phyloP scores from a whole-genome alignment of 1,140 invertebrate genomes.

The Drosophila suzukii region DNA sequence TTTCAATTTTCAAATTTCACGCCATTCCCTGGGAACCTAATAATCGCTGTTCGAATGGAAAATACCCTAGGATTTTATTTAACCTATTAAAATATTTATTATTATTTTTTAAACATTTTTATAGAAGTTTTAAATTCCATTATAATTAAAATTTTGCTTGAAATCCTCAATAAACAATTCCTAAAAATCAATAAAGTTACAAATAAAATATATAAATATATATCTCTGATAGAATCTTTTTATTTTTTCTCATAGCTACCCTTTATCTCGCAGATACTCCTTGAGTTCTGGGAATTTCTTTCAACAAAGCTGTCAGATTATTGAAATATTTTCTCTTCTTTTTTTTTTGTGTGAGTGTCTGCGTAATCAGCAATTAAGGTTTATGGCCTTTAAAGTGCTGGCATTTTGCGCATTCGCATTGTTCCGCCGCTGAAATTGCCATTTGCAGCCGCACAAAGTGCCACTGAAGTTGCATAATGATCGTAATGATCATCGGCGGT shows the following conservation, averaged over 20 bases:
- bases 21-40: neutral
- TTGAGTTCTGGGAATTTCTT: neutral
- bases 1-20: slow-evolving; percentile 75
- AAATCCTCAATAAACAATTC: too few relatives aligned
- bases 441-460: slow-evolving; percentile 10
- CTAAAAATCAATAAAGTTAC: too few relatives aligned
- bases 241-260: too few relatives aligned
- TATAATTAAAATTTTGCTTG: too few relatives aligned
- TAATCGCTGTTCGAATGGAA: neutral
- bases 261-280: too few relatives aligned
- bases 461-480: slow-evolving; percentile 15
- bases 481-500: slow-evolving; percentile 19
- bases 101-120: too few relatives aligned
- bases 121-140: neutral
- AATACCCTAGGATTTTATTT: slow-evolving; percentile 18
- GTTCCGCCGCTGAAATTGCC: slow-evolving; percentile 6
- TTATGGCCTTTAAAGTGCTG: slow-evolving; percentile 63
- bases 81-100: too few relatives aligned
- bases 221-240: too few relatives aligned
- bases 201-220: too few relatives aligned
- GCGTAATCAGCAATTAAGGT: slow-evolving; percentile 77
- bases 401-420: slow-evolving; percentile 10
- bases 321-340: slow-evolving; percentile 58
- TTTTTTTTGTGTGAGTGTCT: slow-evolving; percentile 30
- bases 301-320: slow-evolving; percentile 35